Base-by-base conservation (phyloP, 2,888 invertebrate genomes). In the Dolomedes plantarius region DNA sequence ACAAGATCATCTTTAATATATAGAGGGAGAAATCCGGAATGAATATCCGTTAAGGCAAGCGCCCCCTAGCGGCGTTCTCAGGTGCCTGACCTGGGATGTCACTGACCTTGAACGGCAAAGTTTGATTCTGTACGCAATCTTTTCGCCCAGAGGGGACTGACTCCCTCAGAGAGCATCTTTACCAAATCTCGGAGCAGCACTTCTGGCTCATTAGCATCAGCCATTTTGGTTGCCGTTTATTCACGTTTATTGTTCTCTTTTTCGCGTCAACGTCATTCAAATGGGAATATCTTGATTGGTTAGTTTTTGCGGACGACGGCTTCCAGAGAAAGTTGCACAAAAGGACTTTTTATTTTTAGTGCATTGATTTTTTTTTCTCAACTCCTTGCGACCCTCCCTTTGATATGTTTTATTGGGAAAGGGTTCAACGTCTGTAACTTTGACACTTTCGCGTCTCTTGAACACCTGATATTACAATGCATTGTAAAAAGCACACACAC, bases 71-170 rank as follows among this genome's bases (percentile, higher is more conserved):
- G 73, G 73, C 71, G 71, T 31, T 50, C 71, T 76, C 76, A 77
- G 83, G 83, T 83, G 50, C 62, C 72, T 76, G 76, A 77, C 76
- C 83, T 65, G 6, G 69, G 46, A 64, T 65, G 83, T 83, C 83
- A 83, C 62, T 83, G 83, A 83, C 76, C 83, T 83, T 83, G 76
- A 72, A 65, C 2, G 31, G 56, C 68, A 71, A 76, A 69, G 76
- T 27, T 71, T 46, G 50, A 65, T 65, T 46, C 65, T 75, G 67
- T 23, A 23, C 32, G 65, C 64, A 23, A 64, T 65, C 31, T 64
- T 36, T 41, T 29, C 16, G 11, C 73, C 36, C 19, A 13, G 50
- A 46, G 68, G 67, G 36, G 50, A 73, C 41, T 73, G 73, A 67
- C 73, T 74, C 71, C 50, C 56, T 71, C 36, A n/a, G n/a, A 36